phyloP scores from a whole-genome alignment of 1,140 invertebrate genomes.

The Choristoneura fumiferana region DNA sequence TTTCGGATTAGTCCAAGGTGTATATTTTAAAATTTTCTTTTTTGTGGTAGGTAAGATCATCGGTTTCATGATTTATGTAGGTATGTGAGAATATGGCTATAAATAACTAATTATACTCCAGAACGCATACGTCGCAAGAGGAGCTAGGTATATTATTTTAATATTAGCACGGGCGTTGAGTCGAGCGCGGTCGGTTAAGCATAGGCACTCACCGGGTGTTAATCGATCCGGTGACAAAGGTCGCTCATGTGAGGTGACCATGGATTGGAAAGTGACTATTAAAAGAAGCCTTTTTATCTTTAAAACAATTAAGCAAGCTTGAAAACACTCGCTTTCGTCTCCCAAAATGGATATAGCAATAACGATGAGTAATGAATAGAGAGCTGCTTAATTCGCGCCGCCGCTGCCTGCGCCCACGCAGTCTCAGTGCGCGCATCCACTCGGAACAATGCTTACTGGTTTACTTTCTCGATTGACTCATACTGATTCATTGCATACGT shows the following conservation, averaged over 20 bases:
- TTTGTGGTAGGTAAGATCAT: too few species aligned
- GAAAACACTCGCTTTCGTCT: slow-evolving; percentile 68
- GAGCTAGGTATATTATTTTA: background rate
- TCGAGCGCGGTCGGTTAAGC: slow-evolving; percentile 52
- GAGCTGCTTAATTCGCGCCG: slow-evolving; percentile 70
- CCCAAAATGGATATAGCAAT: slow-evolving; percentile 69
- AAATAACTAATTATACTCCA: too few species aligned
- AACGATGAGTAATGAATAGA: slow-evolving; percentile 77
- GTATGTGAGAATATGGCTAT: too few species aligned
- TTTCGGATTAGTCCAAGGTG: too few species aligned
- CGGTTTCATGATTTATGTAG: too few species aligned
- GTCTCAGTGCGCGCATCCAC: slow-evolving; percentile 58
- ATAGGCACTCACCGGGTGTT: slow-evolving; percentile 52
- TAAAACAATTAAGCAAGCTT: slow-evolving; percentile 32
- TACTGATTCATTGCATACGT: slow-evolving; percentile 68
- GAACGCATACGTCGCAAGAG: too few species aligned
- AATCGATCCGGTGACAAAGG: slow-evolving; percentile 53
- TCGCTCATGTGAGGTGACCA: slow-evolving; percentile 44
- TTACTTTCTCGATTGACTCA: slow-evolving; percentile 77
- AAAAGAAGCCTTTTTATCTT: slow-evolving; percentile 16
- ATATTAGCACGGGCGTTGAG: slow-evolving; percentile 26
- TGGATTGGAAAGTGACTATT: slow-evolving; percentile 12
- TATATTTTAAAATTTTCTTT: too few species aligned
- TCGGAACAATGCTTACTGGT: slow-evolving; percentile 75
- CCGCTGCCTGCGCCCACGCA: slow-evolving; percentile 63